phyloP scores from a whole-genome alignment of 2,888 invertebrate species.

The Oasisia sp. region DNA sequence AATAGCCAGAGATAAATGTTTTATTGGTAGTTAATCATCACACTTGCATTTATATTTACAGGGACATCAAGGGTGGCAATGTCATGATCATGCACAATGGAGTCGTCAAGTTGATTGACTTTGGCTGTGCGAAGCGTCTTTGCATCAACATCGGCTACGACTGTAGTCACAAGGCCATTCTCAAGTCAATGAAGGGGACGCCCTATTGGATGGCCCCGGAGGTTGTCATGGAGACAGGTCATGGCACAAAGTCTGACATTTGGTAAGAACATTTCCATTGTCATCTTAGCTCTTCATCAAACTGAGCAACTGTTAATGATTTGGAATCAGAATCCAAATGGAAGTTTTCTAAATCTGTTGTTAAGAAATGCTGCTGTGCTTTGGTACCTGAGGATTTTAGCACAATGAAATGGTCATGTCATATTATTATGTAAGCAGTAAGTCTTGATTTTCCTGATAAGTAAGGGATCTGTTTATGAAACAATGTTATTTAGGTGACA shows the following conservation, averaged over 20 bases:
- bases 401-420: too few relatives aligned
- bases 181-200: conserved; percentile 65
- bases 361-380: too few relatives aligned
- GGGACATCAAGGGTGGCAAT: conserved; percentile 66
- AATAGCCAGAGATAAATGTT: not conserved
- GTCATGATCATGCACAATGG: conserved; percentile 66
- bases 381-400: too few relatives aligned
- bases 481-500: not conserved
- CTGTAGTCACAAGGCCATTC: conserved; percentile 32
- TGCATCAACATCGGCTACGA: conserved; percentile 51
- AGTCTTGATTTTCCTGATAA: too few relatives aligned
- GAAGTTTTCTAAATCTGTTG: too few relatives aligned
- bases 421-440: too few relatives aligned
- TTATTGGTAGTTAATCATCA: not conserved
- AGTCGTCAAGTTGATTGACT: conserved; percentile 66
- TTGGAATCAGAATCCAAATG: too few relatives aligned
- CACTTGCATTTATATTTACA: conserved; percentile 40
- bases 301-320: not conserved
- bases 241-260: conserved; percentile 66
- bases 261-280: conserved; percentile 52
- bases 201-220: conserved; percentile 68
- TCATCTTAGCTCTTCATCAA: not conserved
- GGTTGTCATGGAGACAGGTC: conserved; percentile 64
- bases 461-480: too few relatives aligned
- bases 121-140: conserved; percentile 66